Base-by-base conservation (phyloP, 2,888 invertebrate genomes). In the Dolichopus griseipennis region DNA sequence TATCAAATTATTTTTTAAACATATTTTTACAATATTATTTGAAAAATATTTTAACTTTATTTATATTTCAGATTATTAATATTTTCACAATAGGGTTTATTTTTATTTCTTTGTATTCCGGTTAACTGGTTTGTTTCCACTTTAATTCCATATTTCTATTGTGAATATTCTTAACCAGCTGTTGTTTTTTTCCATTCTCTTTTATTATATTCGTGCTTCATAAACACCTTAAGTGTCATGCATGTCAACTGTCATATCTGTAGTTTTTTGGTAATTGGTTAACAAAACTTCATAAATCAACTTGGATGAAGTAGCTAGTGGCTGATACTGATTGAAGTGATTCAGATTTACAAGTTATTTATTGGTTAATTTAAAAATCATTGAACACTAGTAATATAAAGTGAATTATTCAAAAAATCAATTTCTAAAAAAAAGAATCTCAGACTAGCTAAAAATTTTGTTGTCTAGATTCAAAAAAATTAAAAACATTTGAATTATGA, bases 221-320 rank as follows among this genome's bases (percentile, higher is more conserved):
- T 52, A 15, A 37, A 37, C 27, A 27, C 27, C 5, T 27, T 27
- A 5, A n/a, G n/a, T n/a, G n/a, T n/a, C n/a, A n/a, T n/a, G n/a
- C n/a, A n/a, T 27, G 27, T 27, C 10, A 37, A 37, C 8, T 52
- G 52, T 52, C 52, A 52, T 2, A 12, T 52, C 52, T 18, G 52
- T 4, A 34, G 65, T 65, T 64, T 33, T 18, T 33, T 65, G 65
- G 65, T 37, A 64, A 22, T 27, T 52, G 52, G n/a, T 52, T 12
- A 52, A 18, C 52, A 15, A 52, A 52, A 52, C 52, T 52, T 52
- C 15, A 52, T 52, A 52, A n/a, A 52, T 52, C 52, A 6, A 18
- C 52, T 64, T 27, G 64, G 64, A 52, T 67, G 43, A 43, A 27
- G 33, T n/a, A 34, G 67, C 61, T 27, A 64, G 27, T 61, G 67